Conservation (phyloP, 1,140 invertebrate genomes). For the Gryllus bimaculatus region DNA sequence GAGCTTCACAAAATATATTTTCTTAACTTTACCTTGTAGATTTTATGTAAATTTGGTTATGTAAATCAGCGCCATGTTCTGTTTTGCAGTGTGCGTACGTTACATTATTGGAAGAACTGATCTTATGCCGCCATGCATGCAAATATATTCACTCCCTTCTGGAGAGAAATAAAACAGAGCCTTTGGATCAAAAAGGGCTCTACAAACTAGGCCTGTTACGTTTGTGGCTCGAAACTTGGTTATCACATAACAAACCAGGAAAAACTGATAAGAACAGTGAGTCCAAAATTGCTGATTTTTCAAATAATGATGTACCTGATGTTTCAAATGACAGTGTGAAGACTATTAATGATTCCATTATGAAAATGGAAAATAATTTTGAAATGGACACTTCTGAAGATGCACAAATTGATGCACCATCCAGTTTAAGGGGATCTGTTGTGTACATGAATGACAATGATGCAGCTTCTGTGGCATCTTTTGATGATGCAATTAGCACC, state of each 20-base stretch:
- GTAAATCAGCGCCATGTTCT: not conserved
- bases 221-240: not conserved
- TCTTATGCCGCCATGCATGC: not conserved
- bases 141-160: not conserved
- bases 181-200: not conserved
- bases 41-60: not conserved
- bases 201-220: not conserved
- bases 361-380: not conserved
- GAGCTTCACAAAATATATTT: not conserved
- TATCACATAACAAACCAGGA: not conserved
- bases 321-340: not conserved
- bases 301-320: too few relatives aligned
- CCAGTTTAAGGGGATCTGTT: not conserved
- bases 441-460: not conserved
- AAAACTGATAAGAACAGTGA: not conserved
- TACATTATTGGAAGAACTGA: not conserved
- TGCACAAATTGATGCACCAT: not conserved
- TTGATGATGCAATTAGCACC: not conserved
- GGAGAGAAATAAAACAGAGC: not conserved
- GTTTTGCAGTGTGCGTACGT: not conserved
- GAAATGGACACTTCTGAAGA: not conserved
- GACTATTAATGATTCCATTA: not conserved
- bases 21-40: not conserved
- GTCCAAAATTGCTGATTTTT: too few relatives aligned
- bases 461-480: not conserved